Percentiles rank a stretch among this genome's conserved stretches.
Conservation (phyloP, 2,113 vertebrate species). For the Podocnemis expansa region DNA sequence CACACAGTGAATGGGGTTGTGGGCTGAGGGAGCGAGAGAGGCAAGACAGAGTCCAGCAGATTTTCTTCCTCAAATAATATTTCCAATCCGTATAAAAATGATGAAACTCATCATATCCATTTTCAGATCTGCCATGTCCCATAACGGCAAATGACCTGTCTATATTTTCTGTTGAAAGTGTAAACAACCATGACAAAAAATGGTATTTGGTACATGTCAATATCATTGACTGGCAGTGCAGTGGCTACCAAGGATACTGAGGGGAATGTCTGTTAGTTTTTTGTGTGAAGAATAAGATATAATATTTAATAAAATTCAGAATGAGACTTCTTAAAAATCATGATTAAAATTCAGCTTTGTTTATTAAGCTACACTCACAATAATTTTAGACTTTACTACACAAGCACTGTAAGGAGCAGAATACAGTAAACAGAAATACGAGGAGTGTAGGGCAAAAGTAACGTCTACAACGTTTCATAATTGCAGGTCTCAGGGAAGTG, state of each 20-base stretch:
- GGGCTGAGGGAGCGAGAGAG: background rate
- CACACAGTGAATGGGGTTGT: accelerated
- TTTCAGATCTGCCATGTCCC: accelerated
- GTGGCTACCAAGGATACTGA: background rate
- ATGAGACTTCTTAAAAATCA: background rate
- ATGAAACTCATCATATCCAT: background rate
- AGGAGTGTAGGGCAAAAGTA: background rate
- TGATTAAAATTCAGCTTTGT: background rate
- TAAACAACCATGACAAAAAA: background rate
- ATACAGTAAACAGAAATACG: background rate
- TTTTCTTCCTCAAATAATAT: background rate
- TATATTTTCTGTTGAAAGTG: accelerated
- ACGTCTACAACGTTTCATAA: background rate
- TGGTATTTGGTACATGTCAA: accelerated
- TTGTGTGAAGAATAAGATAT: background rate
- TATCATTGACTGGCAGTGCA: background rate
- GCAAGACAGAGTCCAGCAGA: accelerated
- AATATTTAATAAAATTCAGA: background rate
- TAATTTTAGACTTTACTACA: background rate
- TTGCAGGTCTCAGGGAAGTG: background rate
- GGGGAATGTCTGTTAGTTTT: background rate
- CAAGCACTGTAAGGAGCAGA: background rate
- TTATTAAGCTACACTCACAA: background rate
- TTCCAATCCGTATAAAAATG: background rate
- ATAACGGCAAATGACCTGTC: background rate